These are phyloP conservation scores for Oenanthe oenanthe DNA, from an alignment of 2,113 vertebrate genomes.

Conservation along the genomic window DNA sequence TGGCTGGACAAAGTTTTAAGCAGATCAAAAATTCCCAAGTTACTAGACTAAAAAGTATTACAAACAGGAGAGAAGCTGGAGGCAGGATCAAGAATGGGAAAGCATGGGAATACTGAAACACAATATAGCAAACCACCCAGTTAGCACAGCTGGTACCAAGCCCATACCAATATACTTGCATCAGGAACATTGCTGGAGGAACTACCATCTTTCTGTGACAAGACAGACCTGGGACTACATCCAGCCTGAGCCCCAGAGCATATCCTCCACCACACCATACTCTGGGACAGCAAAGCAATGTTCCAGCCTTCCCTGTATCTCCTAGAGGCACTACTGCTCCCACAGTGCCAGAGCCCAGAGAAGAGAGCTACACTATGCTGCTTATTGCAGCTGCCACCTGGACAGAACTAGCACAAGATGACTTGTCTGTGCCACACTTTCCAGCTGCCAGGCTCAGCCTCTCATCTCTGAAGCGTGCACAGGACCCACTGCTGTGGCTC, in stretches of 20 bases:
- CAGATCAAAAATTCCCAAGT: neutral
- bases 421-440: neutral
- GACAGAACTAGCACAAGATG: neutral
- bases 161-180: neutral
- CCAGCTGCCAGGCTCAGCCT: neutral
- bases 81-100: neutral
- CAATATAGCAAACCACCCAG: neutral
- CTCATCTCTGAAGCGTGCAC: fast-evolving
- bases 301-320: neutral
- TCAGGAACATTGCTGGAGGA: neutral
- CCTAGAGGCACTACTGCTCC: neutral
- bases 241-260: neutral
- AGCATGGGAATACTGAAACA: neutral
- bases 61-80: neutral
- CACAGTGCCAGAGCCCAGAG: neutral
- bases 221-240: neutral
- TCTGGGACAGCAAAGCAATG: neutral
- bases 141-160: neutral
- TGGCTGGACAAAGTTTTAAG: neutral
- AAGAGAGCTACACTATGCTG: neutral
- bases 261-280: neutral
- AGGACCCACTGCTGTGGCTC: neutral
- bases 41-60: neutral
- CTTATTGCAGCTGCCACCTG: neutral
- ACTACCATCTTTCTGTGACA: neutral